A percentile compares a stretch with the other conserved stretches of the same genome.
These are phyloP conservation scores for Passer domesticus DNA, from an alignment of 2,113 vertebrate species.

Conservation along the genomic window DNA sequence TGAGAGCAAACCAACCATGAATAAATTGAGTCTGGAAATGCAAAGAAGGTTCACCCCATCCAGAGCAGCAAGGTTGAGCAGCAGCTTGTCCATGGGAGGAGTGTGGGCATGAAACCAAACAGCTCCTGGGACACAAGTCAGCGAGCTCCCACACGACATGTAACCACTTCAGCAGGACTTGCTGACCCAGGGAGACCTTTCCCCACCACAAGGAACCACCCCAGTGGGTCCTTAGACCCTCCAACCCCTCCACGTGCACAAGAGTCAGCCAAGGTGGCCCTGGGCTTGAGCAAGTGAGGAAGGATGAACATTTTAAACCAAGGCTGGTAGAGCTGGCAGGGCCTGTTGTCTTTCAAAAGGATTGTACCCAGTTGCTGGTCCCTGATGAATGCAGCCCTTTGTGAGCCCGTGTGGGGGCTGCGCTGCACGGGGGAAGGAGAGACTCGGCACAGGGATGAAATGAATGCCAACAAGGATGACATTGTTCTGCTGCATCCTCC, in stretches of 20 bases:
- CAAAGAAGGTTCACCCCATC: background rate
- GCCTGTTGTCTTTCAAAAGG: background rate
- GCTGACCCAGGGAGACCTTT: background rate
- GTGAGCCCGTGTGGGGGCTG: background rate
- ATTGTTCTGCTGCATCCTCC: slow-evolving; percentile 31
- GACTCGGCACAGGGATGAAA: background rate
- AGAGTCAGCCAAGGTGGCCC: background rate
- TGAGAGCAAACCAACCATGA: background rate
- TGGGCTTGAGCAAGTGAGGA: fast-evolving
- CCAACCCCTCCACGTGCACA: background rate
- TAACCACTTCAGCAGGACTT: background rate
- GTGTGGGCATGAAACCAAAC: background rate
- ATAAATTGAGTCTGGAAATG: slow-evolving; percentile 18
- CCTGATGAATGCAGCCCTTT: slow-evolving; percentile 17
- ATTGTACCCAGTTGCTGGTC: background rate
- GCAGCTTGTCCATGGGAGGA: slow-evolving; percentile 18
- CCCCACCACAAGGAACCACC: background rate
- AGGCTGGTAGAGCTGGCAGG: slow-evolving; percentile 28
- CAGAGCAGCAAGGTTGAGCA: background rate
- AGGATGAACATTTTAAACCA: background rate
- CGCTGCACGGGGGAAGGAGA: slow-evolving; percentile 30
- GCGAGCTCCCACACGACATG: background rate
- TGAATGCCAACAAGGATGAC: background rate
- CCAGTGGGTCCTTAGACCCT: background rate
- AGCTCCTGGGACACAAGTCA: background rate